phyloP scores from a whole-genome alignment of 1,140 invertebrate species.

The Neodiprion virginianus region DNA sequence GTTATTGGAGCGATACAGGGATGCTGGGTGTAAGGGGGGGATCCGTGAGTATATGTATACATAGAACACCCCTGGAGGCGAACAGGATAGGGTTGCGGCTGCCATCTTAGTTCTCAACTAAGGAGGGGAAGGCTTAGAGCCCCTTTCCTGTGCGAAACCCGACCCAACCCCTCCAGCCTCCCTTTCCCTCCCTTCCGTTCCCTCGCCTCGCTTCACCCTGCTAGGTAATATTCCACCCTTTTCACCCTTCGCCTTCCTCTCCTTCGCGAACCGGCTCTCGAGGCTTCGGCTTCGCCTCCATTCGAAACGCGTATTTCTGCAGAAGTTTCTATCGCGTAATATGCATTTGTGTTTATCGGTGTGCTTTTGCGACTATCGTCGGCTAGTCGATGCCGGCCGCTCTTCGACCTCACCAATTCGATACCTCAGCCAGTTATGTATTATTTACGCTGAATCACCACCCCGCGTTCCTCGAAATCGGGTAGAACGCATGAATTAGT shows the following conservation, averaged over 20 bases:
- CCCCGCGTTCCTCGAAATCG: too few relatives aligned
- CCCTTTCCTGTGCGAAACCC: conserved; percentile 27
- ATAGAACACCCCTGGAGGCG: conserved; percentile 1
- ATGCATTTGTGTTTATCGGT: too few relatives aligned
- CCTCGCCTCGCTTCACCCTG: conserved; percentile 41
- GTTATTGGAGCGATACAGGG: too few relatives aligned
- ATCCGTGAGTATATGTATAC: background rate
- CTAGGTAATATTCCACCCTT: conserved; percentile 41
- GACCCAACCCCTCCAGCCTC: conserved; percentile 21
- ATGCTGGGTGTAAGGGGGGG: too few relatives aligned
- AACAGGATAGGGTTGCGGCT: conserved; percentile 13
- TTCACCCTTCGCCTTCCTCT: conserved; percentile 23
- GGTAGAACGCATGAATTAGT: too few relatives aligned
- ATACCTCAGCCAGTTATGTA: too few relatives aligned
- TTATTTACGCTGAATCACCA: too few relatives aligned
- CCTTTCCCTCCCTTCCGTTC: conserved; percentile 10
- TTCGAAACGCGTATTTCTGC: too few relatives aligned
- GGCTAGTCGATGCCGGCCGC: too few relatives aligned
- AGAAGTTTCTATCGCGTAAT: too few relatives aligned
- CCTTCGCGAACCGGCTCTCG: conserved; percentile 3
- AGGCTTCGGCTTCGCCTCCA: background rate
- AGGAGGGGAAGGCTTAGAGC: conserved; percentile 48
- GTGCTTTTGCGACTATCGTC: too few relatives aligned
- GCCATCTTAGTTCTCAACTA: conserved; percentile 56
- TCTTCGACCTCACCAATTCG: too few relatives aligned